phyloP scores from a whole-genome alignment of 2,888 invertebrate genomes.

The Catonia carolina region DNA sequence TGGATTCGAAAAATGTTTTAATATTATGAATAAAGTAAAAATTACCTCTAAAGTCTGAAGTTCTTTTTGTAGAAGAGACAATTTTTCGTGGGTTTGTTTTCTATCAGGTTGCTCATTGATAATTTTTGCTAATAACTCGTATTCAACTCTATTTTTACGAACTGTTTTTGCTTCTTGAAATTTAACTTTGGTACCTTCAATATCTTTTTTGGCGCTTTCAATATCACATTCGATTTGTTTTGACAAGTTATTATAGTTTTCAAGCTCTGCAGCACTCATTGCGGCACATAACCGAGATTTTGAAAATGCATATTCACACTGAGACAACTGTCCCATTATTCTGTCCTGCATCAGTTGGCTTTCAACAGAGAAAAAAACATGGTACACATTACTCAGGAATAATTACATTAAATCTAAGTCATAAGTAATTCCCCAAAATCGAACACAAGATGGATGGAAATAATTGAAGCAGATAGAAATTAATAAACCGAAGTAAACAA shows the following conservation, averaged over 20 bases:
- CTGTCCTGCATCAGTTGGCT: slow-evolving; percentile 68
- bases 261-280: slow-evolving; percentile 77
- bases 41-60: slow-evolving; percentile 55
- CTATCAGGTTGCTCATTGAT: slow-evolving; percentile 87
- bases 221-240: slow-evolving; percentile 72
- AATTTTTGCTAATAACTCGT: slow-evolving; percentile 85
- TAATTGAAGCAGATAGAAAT: too few relatives aligned
- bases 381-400: not conserved
- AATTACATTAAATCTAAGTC: too few relatives aligned
- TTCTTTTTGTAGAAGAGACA: slow-evolving; percentile 66
- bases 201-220: slow-evolving; percentile 69
- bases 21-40: too few relatives aligned
- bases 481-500: too few relatives aligned
- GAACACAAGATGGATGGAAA: too few relatives aligned
- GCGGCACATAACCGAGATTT: slow-evolving; percentile 72
- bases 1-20: too few relatives aligned
- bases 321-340: slow-evolving; percentile 72
- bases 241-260: slow-evolving; percentile 72
- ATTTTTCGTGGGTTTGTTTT: slow-evolving; percentile 62
- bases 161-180: slow-evolving; percentile 81
- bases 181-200: slow-evolving; percentile 71
- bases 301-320: slow-evolving; percentile 80
- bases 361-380: slow-evolving; percentile 34
- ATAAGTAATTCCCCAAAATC: too few relatives aligned
- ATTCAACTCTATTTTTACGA: slow-evolving; percentile 84